Conservation (phyloP, 1,140 invertebrate species). For the Adelges cooleyi region DNA sequence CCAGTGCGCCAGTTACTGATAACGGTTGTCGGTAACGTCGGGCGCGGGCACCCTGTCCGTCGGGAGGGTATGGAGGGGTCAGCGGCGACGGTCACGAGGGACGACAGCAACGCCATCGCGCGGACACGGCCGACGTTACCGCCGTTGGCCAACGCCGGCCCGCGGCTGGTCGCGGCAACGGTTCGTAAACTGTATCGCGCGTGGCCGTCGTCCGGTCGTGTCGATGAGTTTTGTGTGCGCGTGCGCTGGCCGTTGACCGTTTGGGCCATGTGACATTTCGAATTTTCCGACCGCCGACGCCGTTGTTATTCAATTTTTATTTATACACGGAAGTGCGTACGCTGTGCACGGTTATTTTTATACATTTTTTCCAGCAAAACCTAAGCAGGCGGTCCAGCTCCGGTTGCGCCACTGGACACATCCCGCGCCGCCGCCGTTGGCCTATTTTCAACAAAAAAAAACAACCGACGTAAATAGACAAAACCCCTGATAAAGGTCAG, state of each 20-base stretch:
- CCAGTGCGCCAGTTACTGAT: too few relatives aligned
- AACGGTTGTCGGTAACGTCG: too few relatives aligned
- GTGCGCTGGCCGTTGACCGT: background rate
- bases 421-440: background rate
- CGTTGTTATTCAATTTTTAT: conserved; percentile 5
- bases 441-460: conserved; percentile 9
- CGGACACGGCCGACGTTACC: background rate
- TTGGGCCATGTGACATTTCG: conserved; percentile 1
- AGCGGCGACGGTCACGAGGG: too few relatives aligned
- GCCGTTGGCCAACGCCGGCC: background rate
- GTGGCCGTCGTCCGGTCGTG: background rate
- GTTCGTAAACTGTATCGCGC: too few relatives aligned
- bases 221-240: background rate
- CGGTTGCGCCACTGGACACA: background rate
- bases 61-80: too few relatives aligned
- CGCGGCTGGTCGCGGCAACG: background rate
- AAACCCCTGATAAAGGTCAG: background rate
- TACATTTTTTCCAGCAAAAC: background rate
- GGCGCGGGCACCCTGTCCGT: too few relatives aligned
- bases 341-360: background rate
- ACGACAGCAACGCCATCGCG: background rate
- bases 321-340: too few relatives aligned
- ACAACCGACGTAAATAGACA: background rate
- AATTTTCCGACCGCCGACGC: background rate
- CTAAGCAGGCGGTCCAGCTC: too few relatives aligned